A percentile compares a stretch with the other conserved stretches of the same genome.
Evolutionary conservation across 2,113 vertebrate genomes (phyloP).

Genomic region (Poeciliopsis prolifica): DNA sequence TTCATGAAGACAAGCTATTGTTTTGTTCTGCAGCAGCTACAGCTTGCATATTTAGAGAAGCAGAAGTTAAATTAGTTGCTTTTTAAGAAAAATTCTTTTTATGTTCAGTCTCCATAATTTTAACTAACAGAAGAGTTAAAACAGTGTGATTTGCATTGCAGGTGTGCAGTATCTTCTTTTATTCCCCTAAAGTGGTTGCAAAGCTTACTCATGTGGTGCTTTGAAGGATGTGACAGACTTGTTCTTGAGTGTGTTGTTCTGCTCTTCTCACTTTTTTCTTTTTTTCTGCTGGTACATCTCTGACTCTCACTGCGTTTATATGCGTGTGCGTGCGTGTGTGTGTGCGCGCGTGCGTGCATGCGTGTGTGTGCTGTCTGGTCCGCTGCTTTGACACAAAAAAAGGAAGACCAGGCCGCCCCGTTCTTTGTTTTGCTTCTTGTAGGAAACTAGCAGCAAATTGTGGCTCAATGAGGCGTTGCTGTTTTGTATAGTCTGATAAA

Average conservation of each 20-base stretch:
- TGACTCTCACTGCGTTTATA: slow-evolving; percentile 28
- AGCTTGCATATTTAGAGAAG: not conserved
- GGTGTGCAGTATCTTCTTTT: slow-evolving; percentile 8
- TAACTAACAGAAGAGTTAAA: not conserved
- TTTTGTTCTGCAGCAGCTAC: slow-evolving; percentile 25
- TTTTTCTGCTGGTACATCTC: slow-evolving; percentile 35
- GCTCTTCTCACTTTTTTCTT: slow-evolving; percentile 39
- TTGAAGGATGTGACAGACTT: slow-evolving; percentile 49
- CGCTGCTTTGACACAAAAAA: slow-evolving; percentile 77
- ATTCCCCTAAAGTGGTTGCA: slow-evolving; percentile 1
- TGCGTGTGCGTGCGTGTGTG: slow-evolving; percentile 33
- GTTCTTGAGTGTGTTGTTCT: slow-evolving; percentile 42
- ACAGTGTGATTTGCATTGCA: slow-evolving; percentile 5
- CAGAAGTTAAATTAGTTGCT: not conserved
- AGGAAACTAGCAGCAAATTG: slow-evolving; percentile 76
- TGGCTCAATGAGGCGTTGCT: slow-evolving; percentile 73
- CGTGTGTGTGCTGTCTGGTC: slow-evolving; percentile 57
- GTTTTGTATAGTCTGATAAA: slow-evolving; percentile 74
- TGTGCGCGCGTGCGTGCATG: slow-evolving; percentile 4
- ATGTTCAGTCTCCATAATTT: not conserved
- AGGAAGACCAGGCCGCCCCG: slow-evolving; percentile 60
- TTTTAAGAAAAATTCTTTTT: slow-evolving; percentile 3
- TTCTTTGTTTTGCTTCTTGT: slow-evolving; percentile 76
- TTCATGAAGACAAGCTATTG: slow-evolving; percentile 50
- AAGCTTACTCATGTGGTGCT: slow-evolving; percentile 23